Conservation (phyloP, 2,888 invertebrate genomes). For the Microctonus brassicae region DNA sequence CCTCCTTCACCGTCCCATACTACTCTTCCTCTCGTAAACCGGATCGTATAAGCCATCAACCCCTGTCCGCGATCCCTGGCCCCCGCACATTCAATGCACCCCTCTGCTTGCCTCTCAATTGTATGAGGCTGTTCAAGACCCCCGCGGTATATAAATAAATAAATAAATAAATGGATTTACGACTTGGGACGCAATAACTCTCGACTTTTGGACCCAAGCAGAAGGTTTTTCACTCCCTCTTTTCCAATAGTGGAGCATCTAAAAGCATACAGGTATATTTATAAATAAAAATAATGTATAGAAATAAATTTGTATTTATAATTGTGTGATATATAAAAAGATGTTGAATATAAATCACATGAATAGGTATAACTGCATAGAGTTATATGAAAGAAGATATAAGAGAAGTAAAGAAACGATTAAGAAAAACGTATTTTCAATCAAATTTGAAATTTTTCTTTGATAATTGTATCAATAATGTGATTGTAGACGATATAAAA, state of each 20-base stretch:
- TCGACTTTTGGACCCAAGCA: conserved; percentile 26
- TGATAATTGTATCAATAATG: not conserved
- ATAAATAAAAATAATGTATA: conserved; percentile 36
- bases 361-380: not conserved
- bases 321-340: not conserved
- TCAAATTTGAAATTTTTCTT: no score
- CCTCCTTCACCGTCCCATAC: conserved; percentile 45
- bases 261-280: not conserved
- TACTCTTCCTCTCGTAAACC: conserved; percentile 33
- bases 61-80: conserved; percentile 37
- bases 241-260: conserved; percentile 17
- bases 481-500: not conserved
- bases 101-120: conserved; percentile 24
- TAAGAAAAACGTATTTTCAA: no score
- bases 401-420: no score
- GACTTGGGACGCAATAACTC: conserved; percentile 40
- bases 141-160: conserved; percentile 68
- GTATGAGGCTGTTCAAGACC: conserved; percentile 50
- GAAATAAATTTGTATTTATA: not conserved
- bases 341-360: not conserved
- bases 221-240: conserved; percentile 30
- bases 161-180: conserved; percentile 70
- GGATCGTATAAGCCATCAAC: conserved; percentile 40
- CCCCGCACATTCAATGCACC: not conserved
- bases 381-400: not conserved